phyloP scores from a whole-genome alignment of 1,140 invertebrate species.

The Tetramorium alpestre region DNA sequence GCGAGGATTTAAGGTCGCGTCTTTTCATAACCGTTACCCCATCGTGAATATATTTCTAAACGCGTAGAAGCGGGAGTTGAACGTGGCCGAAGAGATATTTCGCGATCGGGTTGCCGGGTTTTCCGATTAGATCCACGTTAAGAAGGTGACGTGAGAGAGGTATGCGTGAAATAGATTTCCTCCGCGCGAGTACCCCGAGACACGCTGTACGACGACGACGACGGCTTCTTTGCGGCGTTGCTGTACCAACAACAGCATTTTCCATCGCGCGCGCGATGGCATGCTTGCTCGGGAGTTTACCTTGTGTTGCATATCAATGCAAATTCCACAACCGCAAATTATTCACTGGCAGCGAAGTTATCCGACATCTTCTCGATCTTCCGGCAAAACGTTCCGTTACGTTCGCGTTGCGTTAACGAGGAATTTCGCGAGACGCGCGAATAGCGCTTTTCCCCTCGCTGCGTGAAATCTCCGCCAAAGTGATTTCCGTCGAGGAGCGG shows the following conservation, averaged over 20 bases:
- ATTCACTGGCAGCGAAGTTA: conserved; percentile 33
- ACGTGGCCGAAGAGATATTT: not conserved
- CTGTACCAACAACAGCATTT: not conserved
- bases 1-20: not conserved
- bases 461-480: conserved; percentile 22
- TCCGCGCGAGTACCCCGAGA: not conserved
- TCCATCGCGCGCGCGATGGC: not conserved
- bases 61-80: not conserved
- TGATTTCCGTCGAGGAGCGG: conserved; percentile 14
- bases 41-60: not conserved
- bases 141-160: not conserved
- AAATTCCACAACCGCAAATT: conserved; percentile 43
- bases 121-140: conserved; percentile 28
- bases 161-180: not conserved
- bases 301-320: conserved; percentile 37
- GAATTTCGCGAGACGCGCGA: conserved; percentile 23
- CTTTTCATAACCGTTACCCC: not conserved
- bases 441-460: not conserved
- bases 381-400: not conserved
- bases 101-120: not conserved
- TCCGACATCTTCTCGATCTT: conserved; percentile 27
- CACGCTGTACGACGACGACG: not conserved
- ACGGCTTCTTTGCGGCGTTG: not conserved
- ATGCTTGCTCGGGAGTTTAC: not conserved
- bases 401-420: conserved; percentile 22